Evolutionary conservation across 2,113 vertebrate species (phyloP).

Genomic region (Marmota monax): DNA sequence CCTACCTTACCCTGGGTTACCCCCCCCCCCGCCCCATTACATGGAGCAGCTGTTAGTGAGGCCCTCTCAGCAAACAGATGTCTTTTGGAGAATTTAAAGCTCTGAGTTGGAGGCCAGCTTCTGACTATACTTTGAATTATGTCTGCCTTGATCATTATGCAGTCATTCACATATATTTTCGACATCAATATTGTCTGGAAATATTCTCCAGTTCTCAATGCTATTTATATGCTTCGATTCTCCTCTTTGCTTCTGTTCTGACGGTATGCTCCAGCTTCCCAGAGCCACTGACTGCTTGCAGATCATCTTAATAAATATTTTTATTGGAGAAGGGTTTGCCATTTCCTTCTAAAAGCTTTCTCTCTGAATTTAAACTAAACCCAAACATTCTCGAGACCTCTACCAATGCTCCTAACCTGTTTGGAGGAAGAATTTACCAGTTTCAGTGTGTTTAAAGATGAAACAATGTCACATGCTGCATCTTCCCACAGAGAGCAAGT

Average conservation of each 20-base stretch:
- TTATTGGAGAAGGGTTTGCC: slow-evolving; percentile 11
- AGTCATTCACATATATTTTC: slow-evolving; percentile 65
- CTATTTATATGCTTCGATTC: slow-evolving; percentile 58
- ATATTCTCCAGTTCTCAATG: slow-evolving; percentile 42
- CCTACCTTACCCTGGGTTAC: background rate
- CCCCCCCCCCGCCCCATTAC: background rate
- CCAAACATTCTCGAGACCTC: background rate
- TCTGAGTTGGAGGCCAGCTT: slow-evolving; percentile 52
- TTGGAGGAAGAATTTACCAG: background rate
- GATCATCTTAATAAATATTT: background rate
- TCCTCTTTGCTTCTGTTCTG: background rate
- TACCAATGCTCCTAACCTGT: background rate
- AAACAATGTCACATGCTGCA: background rate
- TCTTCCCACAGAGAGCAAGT: background rate
- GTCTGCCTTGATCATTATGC: slow-evolving; percentile 43
- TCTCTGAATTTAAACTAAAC: background rate
- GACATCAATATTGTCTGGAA: slow-evolving; percentile 20
- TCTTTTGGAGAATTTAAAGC: slow-evolving; percentile 21
- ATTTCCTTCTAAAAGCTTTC: slow-evolving; percentile 36
- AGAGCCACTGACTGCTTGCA: background rate
- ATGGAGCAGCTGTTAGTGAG: background rate
- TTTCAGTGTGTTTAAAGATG: background rate
- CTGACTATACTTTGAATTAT: slow-evolving; percentile 53
- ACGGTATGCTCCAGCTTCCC: background rate
- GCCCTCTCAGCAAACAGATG: background rate